A percentile compares a stretch with the other conserved stretches of the same genome.
These are phyloP conservation scores for Epizoanthus ramosus DNA, from an alignment of 92 coral and sea anemone genomes.

Conservation along the genomic window DNA sequence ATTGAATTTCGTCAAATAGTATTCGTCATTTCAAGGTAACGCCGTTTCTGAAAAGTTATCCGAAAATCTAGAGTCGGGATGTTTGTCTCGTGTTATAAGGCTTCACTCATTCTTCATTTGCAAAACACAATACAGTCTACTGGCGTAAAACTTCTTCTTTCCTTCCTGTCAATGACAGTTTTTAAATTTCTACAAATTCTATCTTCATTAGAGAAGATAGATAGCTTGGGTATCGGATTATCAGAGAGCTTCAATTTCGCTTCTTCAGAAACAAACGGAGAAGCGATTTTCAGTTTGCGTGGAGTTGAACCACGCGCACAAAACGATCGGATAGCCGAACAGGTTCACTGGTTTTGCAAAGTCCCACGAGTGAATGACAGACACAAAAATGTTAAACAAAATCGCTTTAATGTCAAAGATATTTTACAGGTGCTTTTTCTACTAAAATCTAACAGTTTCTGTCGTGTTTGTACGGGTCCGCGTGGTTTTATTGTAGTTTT, in stretches of 20 bases:
- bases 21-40: conserved; percentile 10
- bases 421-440: conserved; percentile 32
- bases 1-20: conserved; percentile 21
- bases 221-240: conserved; percentile 32
- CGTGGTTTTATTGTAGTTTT: conserved; percentile 19
- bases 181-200: conserved; percentile 36
- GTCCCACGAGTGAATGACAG: conserved; percentile 37
- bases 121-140: conserved; percentile 35
- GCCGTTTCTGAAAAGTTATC: conserved; percentile 26
- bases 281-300: not conserved
- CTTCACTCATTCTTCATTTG: conserved; percentile 33
- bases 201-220: conserved; percentile 28
- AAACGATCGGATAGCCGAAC: conserved; percentile 18
- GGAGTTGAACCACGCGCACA: conserved; percentile 38
- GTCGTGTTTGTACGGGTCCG: not conserved
- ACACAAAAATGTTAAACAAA: conserved; percentile 7
- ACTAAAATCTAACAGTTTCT: not conserved
- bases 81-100: not conserved
- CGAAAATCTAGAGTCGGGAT: conserved; percentile 39
- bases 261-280: not conserved
- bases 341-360: conserved; percentile 32
- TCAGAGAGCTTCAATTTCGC: not conserved
- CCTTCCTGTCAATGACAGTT: conserved; percentile 48
- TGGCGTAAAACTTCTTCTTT: conserved; percentile 42
- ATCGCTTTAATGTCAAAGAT: conserved; percentile 22